Base-by-base conservation (phyloP, 2,797 vertebrate genomes). In the Pangasius krempfi region DNA sequence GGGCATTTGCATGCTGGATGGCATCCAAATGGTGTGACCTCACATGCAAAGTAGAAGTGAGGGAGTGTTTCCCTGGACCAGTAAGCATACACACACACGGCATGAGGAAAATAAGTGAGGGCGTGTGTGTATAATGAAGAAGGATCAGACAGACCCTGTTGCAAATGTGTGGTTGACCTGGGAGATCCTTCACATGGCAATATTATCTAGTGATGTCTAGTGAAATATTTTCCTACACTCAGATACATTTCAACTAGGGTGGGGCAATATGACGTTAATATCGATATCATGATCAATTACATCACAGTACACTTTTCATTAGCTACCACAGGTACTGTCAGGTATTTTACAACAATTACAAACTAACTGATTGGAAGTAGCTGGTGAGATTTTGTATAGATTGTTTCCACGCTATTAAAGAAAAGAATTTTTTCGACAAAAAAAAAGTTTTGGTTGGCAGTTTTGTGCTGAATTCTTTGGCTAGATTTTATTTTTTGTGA, bases 1-100 rank as follows among this genome's bases (percentile, higher is more conserved):
- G n/a, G 60, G 27, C 30, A 88, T 92, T 92, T 92, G 72, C 90
- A 86, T 92, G 84, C 86, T 70, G 82, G 90, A 90, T 81, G 44
- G 58, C 88, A 86, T 85, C 87, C 84, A 86, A 91, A 90, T 91
- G 88, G 16, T 76, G 72, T 82, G 83, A 86, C 52, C 81, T 89
- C 82, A 72, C 27, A 90, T 89, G 89, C 88, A 90, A 92, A 90
- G 81, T 68, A 47, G 33, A 81, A 22, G 79, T 8, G 18, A 33
- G 79, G 22, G 88, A 62, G 58, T 47, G 88, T 76, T 47, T 64
- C 4, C 44, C 56, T 66, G 58, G 40, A 66, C 3, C 18, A 30
- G 33, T 25, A 6, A 18, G 30, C 3, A 33, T 20, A 16, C 44
- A 54, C 64, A 33, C 40, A 54, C 16, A 54, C 44, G 22, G 16